phyloP scores from a whole-genome alignment of 2,797 vertebrate species.

The Knipowitschia caucasica region DNA sequence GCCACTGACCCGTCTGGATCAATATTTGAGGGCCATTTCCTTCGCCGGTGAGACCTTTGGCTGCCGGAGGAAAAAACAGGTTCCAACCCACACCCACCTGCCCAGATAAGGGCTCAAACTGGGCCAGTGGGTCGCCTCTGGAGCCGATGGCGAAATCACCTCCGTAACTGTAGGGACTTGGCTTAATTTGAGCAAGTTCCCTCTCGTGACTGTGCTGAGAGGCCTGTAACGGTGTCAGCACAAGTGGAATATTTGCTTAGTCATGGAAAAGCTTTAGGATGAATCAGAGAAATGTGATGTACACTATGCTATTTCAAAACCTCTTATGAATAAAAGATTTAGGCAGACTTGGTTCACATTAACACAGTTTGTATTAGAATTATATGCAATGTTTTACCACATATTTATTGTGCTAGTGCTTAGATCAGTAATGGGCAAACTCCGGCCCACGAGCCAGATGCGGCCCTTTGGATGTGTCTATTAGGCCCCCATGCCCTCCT shows the following conservation, averaged over 20 bases:
- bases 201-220: neutral
- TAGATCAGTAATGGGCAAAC: no score
- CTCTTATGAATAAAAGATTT: no score
- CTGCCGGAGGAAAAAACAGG: slow-evolving; percentile 12
- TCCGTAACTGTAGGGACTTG: slow-evolving; percentile 3
- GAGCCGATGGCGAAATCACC: slow-evolving; percentile 2
- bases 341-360: no score
- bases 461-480: no score
- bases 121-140: slow-evolving; percentile 28
- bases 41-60: slow-evolving; percentile 29
- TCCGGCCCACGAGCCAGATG: no score
- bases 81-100: slow-evolving; percentile 4
- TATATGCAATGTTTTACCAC: no score
- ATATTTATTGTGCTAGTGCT: no score
- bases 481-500: no score
- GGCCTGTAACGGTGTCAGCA: neutral
- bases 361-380: no score
- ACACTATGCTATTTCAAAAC: no score
- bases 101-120: slow-evolving; percentile 22
- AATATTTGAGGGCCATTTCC: slow-evolving; percentile 37
- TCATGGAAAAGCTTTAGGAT: neutral
- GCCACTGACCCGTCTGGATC: neutral
- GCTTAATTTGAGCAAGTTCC: slow-evolving; percentile 19
- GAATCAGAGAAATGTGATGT: no score
- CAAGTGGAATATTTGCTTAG: neutral